phyloP scores from a whole-genome alignment of 2,888 invertebrate species.

The Dinocampus coccinellae region DNA sequence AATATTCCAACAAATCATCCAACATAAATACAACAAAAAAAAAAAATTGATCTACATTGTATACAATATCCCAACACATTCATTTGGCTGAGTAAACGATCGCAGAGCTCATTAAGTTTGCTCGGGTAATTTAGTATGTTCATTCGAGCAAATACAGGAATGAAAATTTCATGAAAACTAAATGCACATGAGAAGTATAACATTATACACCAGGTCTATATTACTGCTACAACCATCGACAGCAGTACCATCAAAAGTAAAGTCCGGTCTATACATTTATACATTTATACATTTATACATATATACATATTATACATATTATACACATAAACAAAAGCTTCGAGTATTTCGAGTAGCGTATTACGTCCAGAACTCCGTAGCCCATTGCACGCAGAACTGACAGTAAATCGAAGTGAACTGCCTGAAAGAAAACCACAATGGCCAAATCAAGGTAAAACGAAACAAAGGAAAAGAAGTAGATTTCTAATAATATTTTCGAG shows the following conservation, averaged over 20 bases:
- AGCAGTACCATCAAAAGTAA: background rate
- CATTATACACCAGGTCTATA: background rate
- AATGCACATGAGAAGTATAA: conserved; percentile 7
- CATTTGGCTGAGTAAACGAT: conserved; percentile 38
- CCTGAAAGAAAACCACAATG: background rate
- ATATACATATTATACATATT: too few species aligned
- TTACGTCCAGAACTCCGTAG: conserved; percentile 37
- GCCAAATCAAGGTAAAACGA: too few species aligned
- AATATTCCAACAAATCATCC: background rate
- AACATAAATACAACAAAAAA: too few species aligned
- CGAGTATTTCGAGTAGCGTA: conserved; percentile 36
- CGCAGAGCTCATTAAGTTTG: conserved; percentile 49
- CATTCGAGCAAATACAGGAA: conserved; percentile 8
- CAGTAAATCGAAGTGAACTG: conserved; percentile 47
- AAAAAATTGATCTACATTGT: background rate
- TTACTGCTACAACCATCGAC: background rate
- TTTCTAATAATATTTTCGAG: conserved; percentile 11
- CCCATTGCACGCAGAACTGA: conserved; percentile 45
- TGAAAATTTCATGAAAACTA: conserved; percentile 39
- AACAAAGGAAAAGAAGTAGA: background rate
- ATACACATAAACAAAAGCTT: conserved; percentile 7
- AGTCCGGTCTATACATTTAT: too few species aligned
- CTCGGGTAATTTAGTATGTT: conserved; percentile 44
- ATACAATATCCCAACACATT: conserved; percentile 6
- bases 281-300: too few species aligned